A percentile compares a stretch with the other conserved stretches of the same genome.
phyloP scores from a whole-genome alignment of 2,113 vertebrate genomes.

The Anhinga rufa region DNA sequence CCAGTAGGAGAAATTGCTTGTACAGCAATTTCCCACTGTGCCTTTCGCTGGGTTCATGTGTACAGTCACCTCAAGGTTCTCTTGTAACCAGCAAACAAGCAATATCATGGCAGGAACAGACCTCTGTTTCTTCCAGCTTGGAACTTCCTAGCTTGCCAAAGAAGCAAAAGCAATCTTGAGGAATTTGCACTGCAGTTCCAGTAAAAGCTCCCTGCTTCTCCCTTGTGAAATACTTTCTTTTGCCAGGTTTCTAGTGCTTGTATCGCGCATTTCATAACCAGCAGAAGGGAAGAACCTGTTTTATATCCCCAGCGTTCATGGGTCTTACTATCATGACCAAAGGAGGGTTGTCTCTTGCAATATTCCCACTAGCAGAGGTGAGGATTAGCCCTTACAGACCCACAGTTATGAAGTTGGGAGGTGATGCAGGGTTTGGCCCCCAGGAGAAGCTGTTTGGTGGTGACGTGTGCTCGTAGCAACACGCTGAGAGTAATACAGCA shows the following conservation, averaged over 20 bases:
- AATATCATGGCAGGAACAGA: not conserved
- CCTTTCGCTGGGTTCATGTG: not conserved
- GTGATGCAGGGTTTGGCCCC: not conserved
- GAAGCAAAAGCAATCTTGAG: not conserved
- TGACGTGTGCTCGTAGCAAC: not conserved
- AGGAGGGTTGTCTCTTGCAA: not conserved
- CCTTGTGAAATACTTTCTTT: not conserved
- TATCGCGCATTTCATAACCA: not conserved
- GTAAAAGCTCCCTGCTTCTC: not conserved
- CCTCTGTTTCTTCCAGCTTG: not conserved
- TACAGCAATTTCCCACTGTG: not conserved
- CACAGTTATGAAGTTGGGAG: not conserved
- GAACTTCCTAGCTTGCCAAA: not conserved
- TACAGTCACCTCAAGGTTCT: not conserved
- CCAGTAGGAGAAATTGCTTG: not conserved
- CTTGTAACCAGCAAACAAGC: not conserved
- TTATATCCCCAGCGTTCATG: not conserved
- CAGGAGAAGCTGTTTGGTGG: not conserved
- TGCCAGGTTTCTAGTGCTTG: not conserved
- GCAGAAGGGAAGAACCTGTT: not conserved
- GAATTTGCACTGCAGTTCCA: not conserved
- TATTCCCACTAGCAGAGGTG: not conserved
- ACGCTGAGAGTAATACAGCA: not conserved
- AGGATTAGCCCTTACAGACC: not conserved
- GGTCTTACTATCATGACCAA: not conserved